These are phyloP conservation scores for Heteromurus nitidus DNA, from an alignment of 2,888 invertebrate genomes.

Conservation along the genomic window DNA sequence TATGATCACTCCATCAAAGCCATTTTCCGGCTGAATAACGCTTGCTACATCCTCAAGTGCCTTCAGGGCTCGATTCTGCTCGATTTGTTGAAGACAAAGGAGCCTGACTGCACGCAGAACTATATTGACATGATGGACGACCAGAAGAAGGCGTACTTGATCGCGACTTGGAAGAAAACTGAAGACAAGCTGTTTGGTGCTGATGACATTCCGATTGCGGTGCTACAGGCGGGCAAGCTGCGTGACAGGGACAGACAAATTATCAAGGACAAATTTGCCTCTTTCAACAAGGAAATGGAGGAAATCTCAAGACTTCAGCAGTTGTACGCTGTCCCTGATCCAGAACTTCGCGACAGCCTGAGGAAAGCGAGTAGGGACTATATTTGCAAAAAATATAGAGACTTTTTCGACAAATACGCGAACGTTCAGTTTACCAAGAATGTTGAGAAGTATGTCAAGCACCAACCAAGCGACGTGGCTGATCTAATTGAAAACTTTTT, in stretches of 20 bases:
- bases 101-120: conserved; percentile 89
- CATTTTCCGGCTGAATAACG: conserved; percentile 95
- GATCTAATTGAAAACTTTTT: conserved; percentile 93
- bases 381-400: conserved; percentile 89
- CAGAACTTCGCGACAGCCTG: conserved; percentile 89
- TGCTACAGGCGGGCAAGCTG: conserved; percentile 81
- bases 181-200: conserved; percentile 83
- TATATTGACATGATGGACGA: conserved; percentile 92
- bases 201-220: conserved; percentile 82
- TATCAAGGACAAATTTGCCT: conserved; percentile 91
- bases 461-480: conserved; percentile 89
- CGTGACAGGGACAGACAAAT: conserved; percentile 90
- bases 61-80: conserved; percentile 89
- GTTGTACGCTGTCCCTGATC: conserved; percentile 94
- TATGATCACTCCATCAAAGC: conserved; percentile 89
- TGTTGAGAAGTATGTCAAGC: conserved; percentile 94
- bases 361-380: conserved; percentile 93
- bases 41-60: conserved; percentile 94
- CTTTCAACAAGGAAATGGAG: conserved; percentile 97
- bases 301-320: conserved; percentile 90
- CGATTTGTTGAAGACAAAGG: conserved; percentile 87
- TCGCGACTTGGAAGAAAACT: conserved; percentile 83
- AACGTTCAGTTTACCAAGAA: conserved; percentile 91
- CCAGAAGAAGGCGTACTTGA: conserved; percentile 84
- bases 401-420: conserved; percentile 85